Percentiles rank a stretch among this genome's conserved stretches.
Evolutionary conservation across 2,113 vertebrate genomes (phyloP).

Genomic region (Crotophaga sulcirostris): DNA sequence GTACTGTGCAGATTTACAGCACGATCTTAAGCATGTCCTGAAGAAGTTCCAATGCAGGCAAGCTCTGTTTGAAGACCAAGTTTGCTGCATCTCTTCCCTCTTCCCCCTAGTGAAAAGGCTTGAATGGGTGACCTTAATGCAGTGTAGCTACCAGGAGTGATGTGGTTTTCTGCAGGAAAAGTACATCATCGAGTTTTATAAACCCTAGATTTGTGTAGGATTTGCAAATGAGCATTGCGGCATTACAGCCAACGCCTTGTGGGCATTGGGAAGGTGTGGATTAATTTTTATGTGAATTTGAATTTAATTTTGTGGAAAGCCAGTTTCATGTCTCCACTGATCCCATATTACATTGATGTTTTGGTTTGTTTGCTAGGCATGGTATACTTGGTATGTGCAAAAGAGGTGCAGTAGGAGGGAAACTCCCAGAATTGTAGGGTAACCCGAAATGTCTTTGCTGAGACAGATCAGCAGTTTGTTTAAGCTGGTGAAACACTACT

Average conservation of each 20-base stretch:
- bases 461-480: conserved; percentile 33
- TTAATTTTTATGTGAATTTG: conserved; percentile 70
- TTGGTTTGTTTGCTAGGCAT: conserved; percentile 29
- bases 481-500: conserved; percentile 9
- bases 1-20: not conserved
- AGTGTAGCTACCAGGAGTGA: not conserved
- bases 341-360: not conserved
- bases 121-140: not conserved
- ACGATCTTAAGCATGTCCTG: not conserved
- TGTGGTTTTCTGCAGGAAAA: conserved; percentile 59
- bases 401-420: not conserved
- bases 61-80: not conserved
- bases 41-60: not conserved
- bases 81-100: not conserved
- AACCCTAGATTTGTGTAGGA: conserved; percentile 38
- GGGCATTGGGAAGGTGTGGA: conserved; percentile 49
- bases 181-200: conserved; percentile 35
- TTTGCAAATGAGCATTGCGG: conserved; percentile 41
- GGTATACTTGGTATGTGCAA: not conserved
- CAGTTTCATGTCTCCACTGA: conserved; percentile 54
- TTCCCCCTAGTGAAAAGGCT: not conserved
- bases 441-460: not conserved
- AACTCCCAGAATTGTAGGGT: conserved; percentile 4
- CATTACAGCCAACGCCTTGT: conserved; percentile 11
- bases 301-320: conserved; percentile 70